Evolutionary conservation across 2,797 vertebrate genomes (phyloP).

Genomic region (Falco novaeseelandiae): DNA sequence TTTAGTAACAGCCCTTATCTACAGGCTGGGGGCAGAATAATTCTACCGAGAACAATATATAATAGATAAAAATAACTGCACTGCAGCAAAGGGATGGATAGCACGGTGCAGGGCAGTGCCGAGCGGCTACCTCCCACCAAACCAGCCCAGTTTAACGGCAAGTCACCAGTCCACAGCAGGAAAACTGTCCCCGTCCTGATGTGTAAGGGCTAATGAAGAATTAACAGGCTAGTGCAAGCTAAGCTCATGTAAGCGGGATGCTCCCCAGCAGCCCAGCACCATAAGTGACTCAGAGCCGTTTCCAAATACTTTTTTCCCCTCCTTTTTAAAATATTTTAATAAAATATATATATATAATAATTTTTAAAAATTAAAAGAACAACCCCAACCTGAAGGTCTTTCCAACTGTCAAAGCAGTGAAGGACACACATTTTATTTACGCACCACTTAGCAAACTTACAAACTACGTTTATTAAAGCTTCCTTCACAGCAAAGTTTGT

Average conservation of each 20-base stretch:
- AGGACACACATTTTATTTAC: background rate
- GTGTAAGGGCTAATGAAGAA: background rate
- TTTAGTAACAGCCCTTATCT: constrained; percentile 7
- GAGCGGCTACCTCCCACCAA: background rate
- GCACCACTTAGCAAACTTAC: background rate
- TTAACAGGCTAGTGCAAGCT: background rate
- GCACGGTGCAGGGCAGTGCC: background rate
- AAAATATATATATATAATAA: background rate
- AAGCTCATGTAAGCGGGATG: background rate
- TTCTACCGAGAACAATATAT: constrained; percentile 24
- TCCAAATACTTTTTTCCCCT: background rate
- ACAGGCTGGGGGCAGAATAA: constrained; percentile 4
- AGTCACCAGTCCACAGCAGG: background rate
- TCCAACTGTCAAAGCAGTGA: background rate
- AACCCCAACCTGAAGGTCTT: background rate
- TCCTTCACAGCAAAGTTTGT: background rate
- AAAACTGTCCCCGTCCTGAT: background rate
- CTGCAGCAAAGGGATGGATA: background rate
- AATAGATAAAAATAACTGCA: constrained; percentile 42
- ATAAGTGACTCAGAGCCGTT: accelerated
- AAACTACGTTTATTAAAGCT: background rate
- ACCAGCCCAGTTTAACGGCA: background rate
- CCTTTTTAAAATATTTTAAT: no score
- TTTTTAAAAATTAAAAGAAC: background rate
- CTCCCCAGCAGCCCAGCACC: background rate